Evolutionary conservation across 2,888 invertebrate species (phyloP), one percentile per base, ranked within the genome.

Genomic region (Drosophila gaucha): DNA sequence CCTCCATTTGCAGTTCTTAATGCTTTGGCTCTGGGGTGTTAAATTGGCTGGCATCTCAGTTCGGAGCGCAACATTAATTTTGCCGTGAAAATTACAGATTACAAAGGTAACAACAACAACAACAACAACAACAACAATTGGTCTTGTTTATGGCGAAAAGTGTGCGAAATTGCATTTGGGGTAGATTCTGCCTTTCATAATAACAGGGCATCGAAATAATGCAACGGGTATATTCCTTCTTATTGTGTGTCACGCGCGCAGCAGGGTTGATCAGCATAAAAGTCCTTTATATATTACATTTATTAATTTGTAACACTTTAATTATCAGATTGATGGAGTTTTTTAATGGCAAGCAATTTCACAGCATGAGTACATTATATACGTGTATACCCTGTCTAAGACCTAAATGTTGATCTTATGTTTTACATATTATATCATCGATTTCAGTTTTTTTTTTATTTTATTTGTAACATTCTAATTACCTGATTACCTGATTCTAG

Each of bases 51-150:
- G 16, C 44, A 18, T 33, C 64, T 56, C 62, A 52, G 67, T 24
- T 9, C 8, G 9, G 6, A 41, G 66, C 80, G 74, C 58, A 64
- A 77, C 78, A 83, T 69, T 67, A 44, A 77, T 74, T 80, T 77
- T 18, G 39, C 39, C 80, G 47, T 79, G 86, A 66, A 85, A 82
- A 66, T 69, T 67, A 46, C 56, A 41, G 24, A 60, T 52, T 56
- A 22, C 55, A 51, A 49, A 44, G 55, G 65, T 44, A 55, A 57
- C 56, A 28, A 33, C 5, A 46, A 14, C 16, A 18, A 16, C 22
- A 50, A 26, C 28, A 20, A 28, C 2, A 50, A n/a, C 16, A 18
- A 18, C 26, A 36, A 6, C 16, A 18, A 36, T 1, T n/a, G n/a
- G n/a, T 57, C 30, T 57, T 50, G 52, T 56, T 51, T 49, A 58